phyloP scores from a whole-genome alignment of 2,113 vertebrate species.

The Falco punctatus region DNA sequence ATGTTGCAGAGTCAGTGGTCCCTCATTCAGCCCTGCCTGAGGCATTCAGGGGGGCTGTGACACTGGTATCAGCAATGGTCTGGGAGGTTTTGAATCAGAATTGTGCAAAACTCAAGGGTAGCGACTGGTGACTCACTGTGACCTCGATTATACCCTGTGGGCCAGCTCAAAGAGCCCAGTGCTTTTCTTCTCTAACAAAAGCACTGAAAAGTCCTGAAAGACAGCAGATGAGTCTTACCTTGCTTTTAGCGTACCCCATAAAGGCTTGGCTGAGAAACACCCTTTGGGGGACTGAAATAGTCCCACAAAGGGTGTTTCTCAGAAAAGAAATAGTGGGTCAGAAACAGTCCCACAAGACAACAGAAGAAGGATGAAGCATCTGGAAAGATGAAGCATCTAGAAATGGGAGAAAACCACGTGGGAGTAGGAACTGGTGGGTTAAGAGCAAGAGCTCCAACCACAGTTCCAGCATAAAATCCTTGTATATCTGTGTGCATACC shows the following conservation, averaged over 20 bases:
- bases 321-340: neutral
- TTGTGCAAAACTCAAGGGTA: neutral
- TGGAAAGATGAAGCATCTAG: neutral
- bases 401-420: neutral
- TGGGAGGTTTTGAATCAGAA: neutral
- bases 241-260: neutral
- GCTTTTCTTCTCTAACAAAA: neutral
- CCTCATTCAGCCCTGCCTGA: neutral
- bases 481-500: neutral
- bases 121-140: neutral
- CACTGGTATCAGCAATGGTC: neutral
- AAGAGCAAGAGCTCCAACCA: neutral
- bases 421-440: neutral
- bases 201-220: neutral
- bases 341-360: neutral
- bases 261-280: neutral
- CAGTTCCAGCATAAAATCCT: neutral
- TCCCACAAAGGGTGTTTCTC: neutral
- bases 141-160: neutral
- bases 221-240: neutral
- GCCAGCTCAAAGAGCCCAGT: neutral
- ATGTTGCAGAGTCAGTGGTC: neutral
- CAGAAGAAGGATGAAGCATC: neutral
- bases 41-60: neutral
- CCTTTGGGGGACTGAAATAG: neutral